Percentiles rank a stretch among this genome's conserved stretches.
Conservation (phyloP, 2,888 invertebrate species). For the Lycaena phlaeas region DNA sequence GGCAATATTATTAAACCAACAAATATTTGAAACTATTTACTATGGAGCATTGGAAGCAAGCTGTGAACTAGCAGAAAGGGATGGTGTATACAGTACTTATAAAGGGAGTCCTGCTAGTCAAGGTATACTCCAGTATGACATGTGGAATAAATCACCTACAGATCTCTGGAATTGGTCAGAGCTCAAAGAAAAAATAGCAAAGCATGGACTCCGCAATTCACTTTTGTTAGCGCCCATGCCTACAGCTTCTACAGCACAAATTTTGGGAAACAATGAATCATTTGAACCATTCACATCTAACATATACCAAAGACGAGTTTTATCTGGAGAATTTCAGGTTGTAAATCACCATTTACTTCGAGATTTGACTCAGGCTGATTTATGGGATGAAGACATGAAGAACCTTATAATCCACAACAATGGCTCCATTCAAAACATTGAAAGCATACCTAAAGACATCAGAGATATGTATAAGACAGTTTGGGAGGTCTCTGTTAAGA, state of each 20-base stretch:
- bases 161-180: conserved; percentile 91
- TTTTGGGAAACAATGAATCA: conserved; percentile 98
- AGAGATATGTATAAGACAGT: conserved; percentile 95
- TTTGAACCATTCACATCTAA: conserved; percentile 99
- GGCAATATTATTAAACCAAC: conserved; percentile 89
- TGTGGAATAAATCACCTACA: conserved; percentile 95
- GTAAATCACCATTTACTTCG: conserved; percentile 96
- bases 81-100: conserved; percentile 93
- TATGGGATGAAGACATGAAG: conserved; percentile 98
- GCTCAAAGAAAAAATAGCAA: conserved; percentile 87
- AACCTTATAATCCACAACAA: conserved; percentile 91
- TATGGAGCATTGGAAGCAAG: conserved; percentile 97
- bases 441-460: conserved; percentile 86
- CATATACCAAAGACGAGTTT: conserved; percentile 93
- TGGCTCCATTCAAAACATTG: conserved; percentile 94
- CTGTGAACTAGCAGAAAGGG: conserved; percentile 89
- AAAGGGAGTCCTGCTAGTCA: conserved; percentile 93
- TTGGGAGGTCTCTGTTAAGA: conserved; percentile 97
- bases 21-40: conserved; percentile 98
- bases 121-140: conserved; percentile 96
- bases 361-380: conserved; percentile 90
- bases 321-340: conserved; percentile 96
- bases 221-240: conserved; percentile 97
- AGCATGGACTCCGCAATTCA: conserved; percentile 94
- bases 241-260: conserved; percentile 98